Base-by-base conservation (phyloP, 1,140 invertebrate genomes). In the Eubasilissa regina region DNA sequence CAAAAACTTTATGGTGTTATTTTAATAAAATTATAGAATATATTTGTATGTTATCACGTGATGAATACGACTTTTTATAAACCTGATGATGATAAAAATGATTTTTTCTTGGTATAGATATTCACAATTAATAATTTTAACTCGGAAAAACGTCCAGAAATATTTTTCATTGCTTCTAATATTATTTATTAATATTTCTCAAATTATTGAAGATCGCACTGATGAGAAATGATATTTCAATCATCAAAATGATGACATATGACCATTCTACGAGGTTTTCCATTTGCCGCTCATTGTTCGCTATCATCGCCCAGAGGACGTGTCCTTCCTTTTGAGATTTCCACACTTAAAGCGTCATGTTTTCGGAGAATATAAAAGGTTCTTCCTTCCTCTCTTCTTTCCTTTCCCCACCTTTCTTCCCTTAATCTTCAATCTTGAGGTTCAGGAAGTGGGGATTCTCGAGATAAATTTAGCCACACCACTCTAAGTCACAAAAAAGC, bases 311-410 rank as follows among this genome's bases (percentile, higher is more conserved):
- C 25, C 8, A 13, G 3, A 51, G 11, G 48, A 51, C 48, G 48
- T 8, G 13, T 44, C 60, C 25, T 11, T 64, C 60, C 25, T 44
- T 43, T 25, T 35, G 35, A 43, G 21, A 44, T 64, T 64, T 64
- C 60, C 60, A 43, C 60, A 64, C 60, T 64, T 64, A 21, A 64
- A 19, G 60, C 35, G 19, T 62, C 25, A 62, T 62, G 21, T 25
- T n/a, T 64, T 64, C 0, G 35, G 60, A 64, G 35, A 43, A 25
- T 12, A 12, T 12, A 64, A 64, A 35, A 25, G 60, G 25, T 64
- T 35, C 19, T 64, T 64, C 60, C 0, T 35, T 44, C n/a, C 60
- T 43, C 35, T 64, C 19, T 43, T 25, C 35, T 15, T 35, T 43
- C 11, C 25, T 1, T 64, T 64, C 25, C 35, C 60, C 10, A 12